These are phyloP conservation scores for Eudyptes chrysolophus DNA, from an alignment of 2,113 vertebrate species.

Conservation along the genomic window DNA sequence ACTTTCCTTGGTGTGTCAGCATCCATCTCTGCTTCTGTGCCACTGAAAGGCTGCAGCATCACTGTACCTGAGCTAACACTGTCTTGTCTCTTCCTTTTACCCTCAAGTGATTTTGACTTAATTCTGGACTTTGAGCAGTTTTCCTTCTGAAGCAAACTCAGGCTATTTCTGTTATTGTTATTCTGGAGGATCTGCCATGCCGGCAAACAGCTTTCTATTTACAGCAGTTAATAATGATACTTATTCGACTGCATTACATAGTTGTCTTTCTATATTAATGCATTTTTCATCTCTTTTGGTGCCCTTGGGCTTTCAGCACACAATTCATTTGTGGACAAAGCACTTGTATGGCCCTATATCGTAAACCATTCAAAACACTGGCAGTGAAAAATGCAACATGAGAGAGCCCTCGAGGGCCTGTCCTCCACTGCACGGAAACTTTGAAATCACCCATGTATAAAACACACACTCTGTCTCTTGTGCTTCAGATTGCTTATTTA, in stretches of 20 bases:
- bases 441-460: neutral
- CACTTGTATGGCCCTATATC: neutral
- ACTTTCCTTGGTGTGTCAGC: neutral
- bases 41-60: neutral
- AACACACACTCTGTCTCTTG: neutral
- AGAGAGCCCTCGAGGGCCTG: neutral
- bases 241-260: neutral
- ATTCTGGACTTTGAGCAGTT: neutral
- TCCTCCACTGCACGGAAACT: neutral
- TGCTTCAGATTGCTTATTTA: neutral
- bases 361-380: neutral
- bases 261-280: neutral
- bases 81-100: neutral
- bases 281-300: neutral
- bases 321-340: neutral
- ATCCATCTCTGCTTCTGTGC: neutral
- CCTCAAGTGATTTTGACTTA: slow-evolving; percentile 39
- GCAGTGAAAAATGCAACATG: neutral
- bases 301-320: neutral
- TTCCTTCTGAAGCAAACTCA: slow-evolving; percentile 11
- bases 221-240: slow-evolving; percentile 1
- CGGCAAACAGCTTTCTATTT: slow-evolving; percentile 1
- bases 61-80: neutral
- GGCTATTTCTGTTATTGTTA: neutral
- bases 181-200: neutral